Base-by-base conservation (phyloP, 2,888 invertebrate genomes). In the Desoria tigrina region DNA sequence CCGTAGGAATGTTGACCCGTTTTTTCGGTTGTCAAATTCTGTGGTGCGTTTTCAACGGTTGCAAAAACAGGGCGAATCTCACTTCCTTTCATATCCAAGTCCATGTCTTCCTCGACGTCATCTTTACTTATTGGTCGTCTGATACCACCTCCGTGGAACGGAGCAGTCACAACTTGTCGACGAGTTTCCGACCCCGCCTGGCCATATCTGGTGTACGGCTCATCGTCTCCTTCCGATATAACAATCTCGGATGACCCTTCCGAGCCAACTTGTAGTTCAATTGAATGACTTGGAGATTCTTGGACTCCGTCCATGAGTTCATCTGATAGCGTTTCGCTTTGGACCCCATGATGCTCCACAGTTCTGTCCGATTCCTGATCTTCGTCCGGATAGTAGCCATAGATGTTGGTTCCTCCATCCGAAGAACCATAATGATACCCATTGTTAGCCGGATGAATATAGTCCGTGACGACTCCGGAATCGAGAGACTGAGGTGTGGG, bases 321-420 rank as follows among this genome's bases (percentile, higher is more conserved):
- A 9, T 67, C 63, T n/a, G 49, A 49, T 7, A 61, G 23, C 14
- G 62, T 59, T 32, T 70, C 62, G 51, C 63, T 69, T 54, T 71
- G 73, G 27, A 71, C 54, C 11, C 57, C 42, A 23, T 72, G 65
- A 24, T 66, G 65, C 61, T 74, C 68, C 37, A 64, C 65, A 26
- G 61, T 66, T 32, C 70, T 70, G 23, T 70, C 69, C 14, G 42
- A 45, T 11, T 55, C 70, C 2, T 56, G 42, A 23, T 72, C 69
- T 26, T 66, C 66, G 24, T 71, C 73, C 1, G 73, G 71, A 53
- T 71, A 74, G 32, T 71, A 75, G 1, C 73, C 73, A 56, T 69
- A 72, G 59, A 70, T 70, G 27, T 71, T 54, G 16, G 71, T 66
- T 3, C 60, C 60, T 11, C 69, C 69, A 53, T 69, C 69, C 11